Conservation (phyloP, 2,113 vertebrate genomes). For the Siphamia tubifer region DNA sequence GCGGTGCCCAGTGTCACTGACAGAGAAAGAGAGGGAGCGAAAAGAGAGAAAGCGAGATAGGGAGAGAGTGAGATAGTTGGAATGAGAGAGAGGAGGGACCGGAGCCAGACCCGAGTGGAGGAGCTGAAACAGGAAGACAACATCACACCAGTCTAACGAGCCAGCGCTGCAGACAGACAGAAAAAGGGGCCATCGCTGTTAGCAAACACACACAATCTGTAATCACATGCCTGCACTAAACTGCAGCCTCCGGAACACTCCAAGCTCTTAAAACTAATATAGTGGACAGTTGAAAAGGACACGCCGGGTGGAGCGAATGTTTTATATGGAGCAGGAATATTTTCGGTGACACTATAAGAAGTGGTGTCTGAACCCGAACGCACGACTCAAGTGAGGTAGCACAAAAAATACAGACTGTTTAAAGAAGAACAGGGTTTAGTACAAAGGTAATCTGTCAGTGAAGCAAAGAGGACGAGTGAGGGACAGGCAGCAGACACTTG, state of each 20-base stretch:
- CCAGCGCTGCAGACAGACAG: constrained; percentile 45
- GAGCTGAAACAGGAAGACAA: constrained; percentile 60
- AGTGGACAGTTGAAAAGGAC: neutral
- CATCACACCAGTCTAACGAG: constrained; percentile 51
- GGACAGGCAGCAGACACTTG: too few relatives aligned
- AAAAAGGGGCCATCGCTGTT: constrained; percentile 44
- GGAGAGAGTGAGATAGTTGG: constrained; percentile 28
- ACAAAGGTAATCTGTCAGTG: too few relatives aligned
- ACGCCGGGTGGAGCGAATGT: too few relatives aligned
- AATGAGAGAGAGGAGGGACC: constrained; percentile 38
- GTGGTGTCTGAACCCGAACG: too few relatives aligned
- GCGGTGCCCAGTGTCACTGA: constrained; percentile 69
- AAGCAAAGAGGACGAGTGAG: too few relatives aligned
- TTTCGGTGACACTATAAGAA: too few relatives aligned
- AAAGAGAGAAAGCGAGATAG: constrained; percentile 20
- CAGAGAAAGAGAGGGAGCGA: constrained; percentile 30
- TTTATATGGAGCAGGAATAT: too few relatives aligned
- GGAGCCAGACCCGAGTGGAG: constrained; percentile 51
- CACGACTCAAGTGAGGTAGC: too few relatives aligned
- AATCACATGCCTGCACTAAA: constrained; percentile 38
- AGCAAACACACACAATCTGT: constrained; percentile 52
- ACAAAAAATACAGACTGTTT: too few relatives aligned
- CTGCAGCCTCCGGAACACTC: neutral
- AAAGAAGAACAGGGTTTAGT: too few relatives aligned
- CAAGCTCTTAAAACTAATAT: neutral